phyloP scores from a whole-genome alignment of 2,797 vertebrate genomes.

The Acridotheres tristis region DNA sequence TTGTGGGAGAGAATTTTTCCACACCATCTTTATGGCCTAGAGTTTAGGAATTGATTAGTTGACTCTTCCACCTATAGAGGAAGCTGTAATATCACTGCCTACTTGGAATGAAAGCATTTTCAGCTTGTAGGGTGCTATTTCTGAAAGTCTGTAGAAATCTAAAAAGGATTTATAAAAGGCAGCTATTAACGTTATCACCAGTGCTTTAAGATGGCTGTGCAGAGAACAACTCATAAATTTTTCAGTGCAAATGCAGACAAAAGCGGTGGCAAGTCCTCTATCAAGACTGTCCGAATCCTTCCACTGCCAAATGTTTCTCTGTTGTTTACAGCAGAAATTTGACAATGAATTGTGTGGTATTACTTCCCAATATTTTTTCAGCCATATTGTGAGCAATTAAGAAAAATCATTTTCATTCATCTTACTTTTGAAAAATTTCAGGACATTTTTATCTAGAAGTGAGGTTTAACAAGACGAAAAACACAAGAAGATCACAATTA shows the following conservation, averaged over 20 bases:
- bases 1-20: background rate
- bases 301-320: background rate
- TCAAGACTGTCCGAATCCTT: background rate
- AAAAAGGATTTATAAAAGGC: background rate
- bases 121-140: background rate
- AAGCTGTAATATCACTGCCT: background rate
- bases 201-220: background rate
- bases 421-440: background rate
- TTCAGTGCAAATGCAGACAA: background rate
- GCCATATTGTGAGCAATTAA: background rate
- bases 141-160: background rate
- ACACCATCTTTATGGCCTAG: background rate
- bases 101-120: background rate
- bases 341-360: background rate
- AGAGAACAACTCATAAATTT: background rate
- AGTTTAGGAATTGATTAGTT: background rate
- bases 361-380: background rate
- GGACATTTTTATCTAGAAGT: background rate
- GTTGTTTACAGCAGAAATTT: background rate
- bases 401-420: background rate
- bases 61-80: background rate
- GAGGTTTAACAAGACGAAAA: background rate
- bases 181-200: background rate
- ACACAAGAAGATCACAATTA: background rate
- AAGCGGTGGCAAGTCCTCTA: background rate